Evolutionary conservation across 1,140 invertebrate genomes (phyloP).

Genomic region (Eulimnadia texana): DNA sequence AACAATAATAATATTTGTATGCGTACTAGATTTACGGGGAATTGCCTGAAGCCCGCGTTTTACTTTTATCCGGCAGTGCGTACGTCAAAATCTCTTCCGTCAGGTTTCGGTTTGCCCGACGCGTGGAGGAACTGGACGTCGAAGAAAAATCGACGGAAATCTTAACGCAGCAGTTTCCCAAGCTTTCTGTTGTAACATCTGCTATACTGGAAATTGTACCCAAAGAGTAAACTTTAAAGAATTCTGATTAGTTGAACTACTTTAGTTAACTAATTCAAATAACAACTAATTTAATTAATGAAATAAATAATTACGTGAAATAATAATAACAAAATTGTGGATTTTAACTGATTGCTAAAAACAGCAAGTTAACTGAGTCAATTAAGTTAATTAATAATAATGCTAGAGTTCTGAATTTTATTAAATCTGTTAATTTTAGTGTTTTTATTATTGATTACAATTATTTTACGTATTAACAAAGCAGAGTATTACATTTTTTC

Average conservation of each 20-base stretch:
- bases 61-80: slow-evolving; percentile 66
- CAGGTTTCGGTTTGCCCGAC: slow-evolving; percentile 57
- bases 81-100: slow-evolving; percentile 78
- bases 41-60: slow-evolving; percentile 47
- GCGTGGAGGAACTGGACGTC: slow-evolving; percentile 69
- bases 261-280: background rate
- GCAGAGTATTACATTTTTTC: no score
- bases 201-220: slow-evolving; percentile 3
- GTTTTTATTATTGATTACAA: background rate
- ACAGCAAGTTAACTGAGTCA: background rate
- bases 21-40: slow-evolving; percentile 43
- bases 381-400: no score
- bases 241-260: background rate
- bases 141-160: slow-evolving; percentile 48
- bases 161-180: slow-evolving; percentile 29
- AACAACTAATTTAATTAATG: background rate
- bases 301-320: background rate
- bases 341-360: background rate
- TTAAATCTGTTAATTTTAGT: no score
- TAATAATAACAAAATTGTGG: background rate
- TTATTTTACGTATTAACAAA: background rate
- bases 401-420: no score
- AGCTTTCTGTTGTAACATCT: slow-evolving; percentile 23
- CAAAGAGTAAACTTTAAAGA: slow-evolving; percentile 10
- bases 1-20: no score